These are phyloP conservation scores for Hypanus sabinus DNA, from an alignment of 2,113 vertebrate species.

Conservation along the genomic window DNA sequence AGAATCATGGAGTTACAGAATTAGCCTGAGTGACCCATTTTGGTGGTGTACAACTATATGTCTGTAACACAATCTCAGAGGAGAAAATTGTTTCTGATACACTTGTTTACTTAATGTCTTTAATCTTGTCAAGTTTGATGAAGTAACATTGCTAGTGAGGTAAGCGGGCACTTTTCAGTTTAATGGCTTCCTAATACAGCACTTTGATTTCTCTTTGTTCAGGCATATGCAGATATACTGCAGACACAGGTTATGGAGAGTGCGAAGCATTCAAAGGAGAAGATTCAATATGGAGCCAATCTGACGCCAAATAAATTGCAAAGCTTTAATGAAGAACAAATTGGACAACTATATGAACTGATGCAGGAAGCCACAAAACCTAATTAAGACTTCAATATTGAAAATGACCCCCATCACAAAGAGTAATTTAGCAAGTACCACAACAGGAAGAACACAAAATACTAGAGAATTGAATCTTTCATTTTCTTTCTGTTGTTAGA, in stretches of 20 bases:
- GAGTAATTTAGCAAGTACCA: slow-evolving; percentile 34
- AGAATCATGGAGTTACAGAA: no score
- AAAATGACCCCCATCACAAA: slow-evolving; percentile 52
- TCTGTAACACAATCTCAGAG: not conserved
- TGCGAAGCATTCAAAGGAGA: slow-evolving; percentile 41
- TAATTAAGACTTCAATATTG: slow-evolving; percentile 61
- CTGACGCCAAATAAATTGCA: slow-evolving; percentile 66
- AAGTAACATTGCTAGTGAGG: not conserved
- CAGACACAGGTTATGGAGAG: slow-evolving; percentile 63
- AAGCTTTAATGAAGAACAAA: slow-evolving; percentile 73
- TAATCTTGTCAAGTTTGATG: not conserved
- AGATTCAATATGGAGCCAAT: slow-evolving; percentile 55
- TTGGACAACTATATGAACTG: slow-evolving; percentile 80
- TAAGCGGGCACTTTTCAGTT: not conserved
- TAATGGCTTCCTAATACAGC: not conserved
- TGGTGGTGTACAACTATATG: no score
- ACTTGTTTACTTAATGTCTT: not conserved
- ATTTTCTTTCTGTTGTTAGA: not conserved
- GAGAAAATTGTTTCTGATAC: not conserved
- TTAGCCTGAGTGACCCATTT: no score
- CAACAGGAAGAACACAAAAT: not conserved
- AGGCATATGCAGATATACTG: slow-evolving; percentile 59
- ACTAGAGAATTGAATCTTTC: not conserved
- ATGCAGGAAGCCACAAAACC: slow-evolving; percentile 83
- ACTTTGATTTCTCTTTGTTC: slow-evolving; percentile 27